Conservation (phyloP, 2,113 vertebrate genomes). For the Pyxicephalus adspersus region DNA sequence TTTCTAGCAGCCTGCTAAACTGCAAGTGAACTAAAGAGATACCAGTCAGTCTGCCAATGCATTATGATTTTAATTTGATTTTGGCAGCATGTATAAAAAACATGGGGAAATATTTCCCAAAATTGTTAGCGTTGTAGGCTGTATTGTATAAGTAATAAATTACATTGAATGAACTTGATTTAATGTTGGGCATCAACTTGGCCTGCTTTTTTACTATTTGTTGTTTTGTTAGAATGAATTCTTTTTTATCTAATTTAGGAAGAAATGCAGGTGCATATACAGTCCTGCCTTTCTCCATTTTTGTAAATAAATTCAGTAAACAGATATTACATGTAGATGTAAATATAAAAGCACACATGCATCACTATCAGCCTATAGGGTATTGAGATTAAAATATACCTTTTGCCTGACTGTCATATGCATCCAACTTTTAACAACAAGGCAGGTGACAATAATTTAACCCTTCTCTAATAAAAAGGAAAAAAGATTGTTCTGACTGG, state of each 20-base stretch:
- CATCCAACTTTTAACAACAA: too few species aligned
- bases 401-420: too few species aligned
- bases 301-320: too few species aligned
- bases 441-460: too few species aligned
- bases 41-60: slow-evolving; percentile 53
- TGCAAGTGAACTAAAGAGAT: slow-evolving; percentile 50
- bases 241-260: slow-evolving; percentile 1
- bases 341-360: too few species aligned
- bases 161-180: slow-evolving; percentile 45
- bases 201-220: not conserved
- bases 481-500: too few species aligned
- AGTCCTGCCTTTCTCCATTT: too few species aligned
- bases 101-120: slow-evolving; percentile 48
- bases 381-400: too few species aligned
- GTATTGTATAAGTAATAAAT: slow-evolving; percentile 47
- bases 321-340: too few species aligned
- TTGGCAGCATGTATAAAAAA: slow-evolving; percentile 53
- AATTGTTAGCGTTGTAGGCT: slow-evolving; percentile 46
- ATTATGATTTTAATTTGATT: slow-evolving; percentile 55
- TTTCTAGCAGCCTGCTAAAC: slow-evolving; percentile 50
- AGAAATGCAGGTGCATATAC: not conserved
- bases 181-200: slow-evolving; percentile 33
- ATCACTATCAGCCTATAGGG: too few species aligned
- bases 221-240: not conserved
- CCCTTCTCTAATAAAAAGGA: too few species aligned